Conservation (phyloP, 2,888 invertebrate genomes). For the Lithophane semibrunnea region DNA sequence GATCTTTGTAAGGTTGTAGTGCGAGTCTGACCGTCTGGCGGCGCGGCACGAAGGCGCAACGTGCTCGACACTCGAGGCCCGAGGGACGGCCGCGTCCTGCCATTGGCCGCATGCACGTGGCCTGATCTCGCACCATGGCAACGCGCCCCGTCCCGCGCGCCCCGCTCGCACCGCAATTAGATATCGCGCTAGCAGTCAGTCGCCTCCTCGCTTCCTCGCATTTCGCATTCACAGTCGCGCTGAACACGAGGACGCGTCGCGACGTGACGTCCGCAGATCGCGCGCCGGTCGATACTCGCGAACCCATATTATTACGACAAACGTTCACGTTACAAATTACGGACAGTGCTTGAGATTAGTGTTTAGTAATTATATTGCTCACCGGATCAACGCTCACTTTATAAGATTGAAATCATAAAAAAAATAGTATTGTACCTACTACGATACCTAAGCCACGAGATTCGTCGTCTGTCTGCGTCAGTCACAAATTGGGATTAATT, state of each 20-base stretch:
- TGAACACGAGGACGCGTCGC: conserved; percentile 62
- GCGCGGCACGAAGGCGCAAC: conserved; percentile 65
- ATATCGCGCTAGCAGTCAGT: conserved; percentile 72
- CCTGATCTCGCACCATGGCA: conserved; percentile 94
- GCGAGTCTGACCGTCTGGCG: not conserved
- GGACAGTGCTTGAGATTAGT: conserved; percentile 47
- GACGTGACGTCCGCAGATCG: conserved; percentile 57
- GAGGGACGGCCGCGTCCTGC: conserved; percentile 71
- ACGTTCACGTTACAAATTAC: conserved; percentile 57
- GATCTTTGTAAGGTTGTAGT: too few species aligned
- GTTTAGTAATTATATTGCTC: conserved; percentile 36
- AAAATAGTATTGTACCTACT: not conserved
- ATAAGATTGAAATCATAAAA: conserved; percentile 20
- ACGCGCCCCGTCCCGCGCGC: conserved; percentile 77
- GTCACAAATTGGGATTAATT: conserved; percentile 48
- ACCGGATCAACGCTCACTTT: conserved; percentile 12
- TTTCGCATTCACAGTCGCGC: conserved; percentile 61
- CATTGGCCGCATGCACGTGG: conserved; percentile 93
- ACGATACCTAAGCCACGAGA: conserved; percentile 12
- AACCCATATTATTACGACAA: conserved; percentile 66
- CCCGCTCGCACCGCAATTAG: conserved; percentile 68
- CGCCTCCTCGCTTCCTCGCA: conserved; percentile 61
- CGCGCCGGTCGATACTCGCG: conserved; percentile 80
- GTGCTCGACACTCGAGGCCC: conserved; percentile 55
- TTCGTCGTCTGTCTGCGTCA: conserved; percentile 28